These are phyloP conservation scores for Doryteuthis pealeii DNA, from an alignment of 1,140 invertebrate genomes.

Conservation along the genomic window DNA sequence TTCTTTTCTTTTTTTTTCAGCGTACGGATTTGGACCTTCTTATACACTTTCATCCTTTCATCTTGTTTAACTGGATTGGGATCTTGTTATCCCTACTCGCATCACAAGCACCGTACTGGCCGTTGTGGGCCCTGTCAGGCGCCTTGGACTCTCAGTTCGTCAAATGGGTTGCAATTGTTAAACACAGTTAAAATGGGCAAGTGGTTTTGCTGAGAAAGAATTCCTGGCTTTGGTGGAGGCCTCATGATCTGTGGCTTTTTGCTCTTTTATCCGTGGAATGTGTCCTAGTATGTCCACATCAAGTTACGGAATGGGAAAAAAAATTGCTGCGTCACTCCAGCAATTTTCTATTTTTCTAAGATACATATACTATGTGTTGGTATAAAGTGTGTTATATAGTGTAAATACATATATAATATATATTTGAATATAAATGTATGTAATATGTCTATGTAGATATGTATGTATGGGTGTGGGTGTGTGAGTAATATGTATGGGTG, in stretches of 20 bases:
- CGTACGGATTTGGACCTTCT: conserved; percentile 69
- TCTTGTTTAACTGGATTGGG: conserved; percentile 93
- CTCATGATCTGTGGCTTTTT: conserved; percentile 65
- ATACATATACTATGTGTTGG: too few species aligned
- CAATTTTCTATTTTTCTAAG: conserved; percentile 29
- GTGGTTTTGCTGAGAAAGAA: conserved; percentile 47
- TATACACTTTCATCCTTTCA: conserved; percentile 65
- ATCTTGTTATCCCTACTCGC: conserved; percentile 86
- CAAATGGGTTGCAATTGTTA: conserved; percentile 93
- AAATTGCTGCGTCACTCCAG: conserved; percentile 23
- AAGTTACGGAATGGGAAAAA: conserved; percentile 84
- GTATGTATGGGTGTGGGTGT: too few species aligned
- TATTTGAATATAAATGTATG: too few species aligned
- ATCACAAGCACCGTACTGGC: conserved; percentile 89
- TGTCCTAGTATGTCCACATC: conserved; percentile 85
- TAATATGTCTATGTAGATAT: too few species aligned
- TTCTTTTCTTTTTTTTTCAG: too few species aligned
- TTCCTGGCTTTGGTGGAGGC: conserved; percentile 57
- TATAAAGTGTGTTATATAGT: too few species aligned
- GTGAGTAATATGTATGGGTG: too few species aligned
- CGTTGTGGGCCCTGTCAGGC: conserved; percentile 88
- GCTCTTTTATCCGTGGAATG: conserved; percentile 84
- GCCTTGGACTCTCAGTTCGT: conserved; percentile 88
- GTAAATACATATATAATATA: too few species aligned
- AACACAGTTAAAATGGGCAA: conserved; percentile 61